Percentiles rank a stretch among this genome's conserved stretches.
Evolutionary conservation across 2,888 invertebrate genomes (phyloP).

Genomic region (Anorthoa munda): DNA sequence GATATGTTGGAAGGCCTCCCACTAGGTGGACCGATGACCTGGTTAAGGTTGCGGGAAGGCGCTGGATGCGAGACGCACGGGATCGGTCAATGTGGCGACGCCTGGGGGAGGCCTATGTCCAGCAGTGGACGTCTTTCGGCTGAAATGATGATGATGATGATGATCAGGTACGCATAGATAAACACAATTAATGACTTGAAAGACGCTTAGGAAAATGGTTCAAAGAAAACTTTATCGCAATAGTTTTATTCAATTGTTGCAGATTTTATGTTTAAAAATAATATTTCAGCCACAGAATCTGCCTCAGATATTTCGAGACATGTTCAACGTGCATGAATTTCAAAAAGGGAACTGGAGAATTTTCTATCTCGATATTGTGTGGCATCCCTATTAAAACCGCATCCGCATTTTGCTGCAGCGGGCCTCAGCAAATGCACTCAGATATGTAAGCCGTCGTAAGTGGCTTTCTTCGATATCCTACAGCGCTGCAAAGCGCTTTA

Average conservation of each 20-base stretch:
- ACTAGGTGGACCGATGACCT: too few species aligned
- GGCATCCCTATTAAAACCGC: conserved; percentile 61
- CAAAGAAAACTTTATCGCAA: conserved; percentile 11
- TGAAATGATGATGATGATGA: too few species aligned
- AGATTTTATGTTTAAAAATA: conserved; percentile 26
- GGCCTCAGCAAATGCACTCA: conserved; percentile 66
- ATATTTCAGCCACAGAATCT: neutral
- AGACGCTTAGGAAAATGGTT: conserved; percentile 17
- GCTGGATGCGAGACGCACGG: too few species aligned
- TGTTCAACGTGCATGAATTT: conserved; percentile 43
- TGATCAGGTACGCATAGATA: conserved; percentile 21
- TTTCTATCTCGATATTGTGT: conserved; percentile 33
- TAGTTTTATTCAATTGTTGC: conserved; percentile 26
- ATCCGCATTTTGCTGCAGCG: conserved; percentile 61
- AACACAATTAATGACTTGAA: conserved; percentile 3
- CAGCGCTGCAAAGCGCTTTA: conserved; percentile 58
- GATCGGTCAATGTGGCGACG: too few species aligned
- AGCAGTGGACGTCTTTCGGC: too few species aligned
- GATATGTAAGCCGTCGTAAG: conserved; percentile 66
- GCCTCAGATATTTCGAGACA: conserved; percentile 11
- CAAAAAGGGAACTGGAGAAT: conserved; percentile 10
- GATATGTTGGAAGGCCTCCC: too few species aligned
- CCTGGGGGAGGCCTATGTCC: too few species aligned
- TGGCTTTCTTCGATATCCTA: conserved; percentile 61
- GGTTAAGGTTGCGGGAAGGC: too few species aligned